Base-by-base conservation (phyloP, 2,113 vertebrate genomes). In the Campylomormyrus numenius region DNA sequence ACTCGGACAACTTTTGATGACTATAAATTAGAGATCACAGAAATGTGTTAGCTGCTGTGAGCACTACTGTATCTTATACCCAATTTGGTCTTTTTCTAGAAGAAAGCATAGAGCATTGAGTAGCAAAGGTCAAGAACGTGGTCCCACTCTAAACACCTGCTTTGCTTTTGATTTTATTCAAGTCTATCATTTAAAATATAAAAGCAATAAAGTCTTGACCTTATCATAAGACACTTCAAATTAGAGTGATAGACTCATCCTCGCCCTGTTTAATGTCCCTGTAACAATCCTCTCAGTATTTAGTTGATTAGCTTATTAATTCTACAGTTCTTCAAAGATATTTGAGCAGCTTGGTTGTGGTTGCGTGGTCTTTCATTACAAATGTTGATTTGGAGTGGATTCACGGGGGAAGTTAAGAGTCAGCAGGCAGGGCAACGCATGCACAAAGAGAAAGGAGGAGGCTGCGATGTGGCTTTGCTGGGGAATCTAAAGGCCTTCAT, bases 221-320 rank as follows among this genome's bases (percentile, higher is more conserved):
- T 84, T 83, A 88, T 62, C n/a, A 46, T 87, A 80, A 89, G 77
- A 90, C 87, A 50, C 85, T 91, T 91, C 45, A 91, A 85, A 91
- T 90, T 83, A 84, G 17, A 88, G 35, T 88, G 46, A 58, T 17
- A 85, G 21, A 52, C 84, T 31, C n/a, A n/a, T 3, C 85, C 49
- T n/a, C 48, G 35, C 24, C 46, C 31, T 56, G 6, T 45, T 42
- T 83, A 84, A 45, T 31, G n/a, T 11, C 62, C 62, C 10, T 13
- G n/a, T 5, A 13, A 46, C 21, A 21, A 9, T 45, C 35, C 2
- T 48, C 15, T 85, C 45, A 1, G 39, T 13, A 3, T 24, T 46
- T 5, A 46, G 45, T 21, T 17, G 74, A 42, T 42, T 19, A 80
- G 31, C 74, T 80, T 42, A 80, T 80, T 80, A 80, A 39, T 35